Evolutionary conservation across 2,113 vertebrate genomes (phyloP), one percentile per base, ranked within the genome.

Genomic region (Gasterosteus aculeatus): DNA sequence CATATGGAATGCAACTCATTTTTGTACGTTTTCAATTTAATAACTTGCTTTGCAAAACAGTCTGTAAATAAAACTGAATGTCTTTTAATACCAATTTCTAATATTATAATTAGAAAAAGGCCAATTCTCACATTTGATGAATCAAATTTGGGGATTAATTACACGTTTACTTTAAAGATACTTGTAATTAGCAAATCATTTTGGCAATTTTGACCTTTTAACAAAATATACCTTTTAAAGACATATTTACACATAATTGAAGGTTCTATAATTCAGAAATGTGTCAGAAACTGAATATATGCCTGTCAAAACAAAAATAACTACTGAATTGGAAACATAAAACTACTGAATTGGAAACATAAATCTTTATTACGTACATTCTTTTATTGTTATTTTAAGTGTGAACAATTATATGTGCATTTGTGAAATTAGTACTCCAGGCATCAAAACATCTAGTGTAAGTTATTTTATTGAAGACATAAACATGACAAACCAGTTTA

Each of bases 391-490:
- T 7, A 35, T 12, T 39, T 12, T 35, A n/a, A 56, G 22, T 29
- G 18, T 3, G 10, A 41, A 11, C 12, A 44, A 18, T 0, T 54
- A 47, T 44, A 26, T 22, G 44, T 47, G 53, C 42, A 53, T 80
- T 26, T 56, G 16, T 65, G 4, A 33, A 59, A 58, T 56, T 0
- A 38, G 35, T 38, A 18, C 6, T 15, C 7, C 0, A 54, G 38
- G 3, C 54, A 61, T 16, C 69, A 3, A 64, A 63, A 44, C 1
- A 1, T 3, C 41, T 39, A 29, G 69, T 42, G 16, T 19, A 26
- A 15, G 12, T 69, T 53, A 39, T 73, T 91, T 87, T 80, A 83
- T 87, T 88, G 15, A 69, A 75, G 73, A 81, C 54, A 78, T 63
- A 59, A 63, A 80, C 60, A 84, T 62, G 22, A 67, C 61, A 77